Conservation (phyloP, 2,888 invertebrate genomes). For the Himalopsyche kuldschensis region DNA sequence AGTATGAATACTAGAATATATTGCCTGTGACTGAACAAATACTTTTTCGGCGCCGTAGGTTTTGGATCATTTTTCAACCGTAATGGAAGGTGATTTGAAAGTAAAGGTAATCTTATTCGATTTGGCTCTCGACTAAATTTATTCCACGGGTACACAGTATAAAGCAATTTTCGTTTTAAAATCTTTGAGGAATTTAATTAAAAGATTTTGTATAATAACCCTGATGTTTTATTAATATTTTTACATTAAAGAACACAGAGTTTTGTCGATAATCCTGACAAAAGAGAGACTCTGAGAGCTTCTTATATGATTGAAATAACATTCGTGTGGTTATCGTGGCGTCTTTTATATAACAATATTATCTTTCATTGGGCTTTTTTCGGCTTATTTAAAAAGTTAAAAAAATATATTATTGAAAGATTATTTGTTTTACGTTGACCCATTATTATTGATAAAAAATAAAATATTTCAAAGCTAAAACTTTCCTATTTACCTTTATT, state of each 20-base stretch:
- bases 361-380: too few relatives aligned
- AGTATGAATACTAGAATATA: too few relatives aligned
- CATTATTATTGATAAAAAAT: too few relatives aligned
- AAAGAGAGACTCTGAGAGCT: not conserved
- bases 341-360: not conserved
- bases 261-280: not conserved
- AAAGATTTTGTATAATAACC: not conserved
- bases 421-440: too few relatives aligned
- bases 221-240: not conserved
- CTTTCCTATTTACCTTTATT: too few relatives aligned
- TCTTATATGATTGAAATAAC: not conserved
- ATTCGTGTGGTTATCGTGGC: not conserved
- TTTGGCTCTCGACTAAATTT: not conserved
- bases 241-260: not conserved
- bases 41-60: not conserved
- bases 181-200: not conserved
- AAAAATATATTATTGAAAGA: too few relatives aligned
- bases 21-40: not conserved
- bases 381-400: too few relatives aligned
- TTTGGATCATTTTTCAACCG: conserved; percentile 2
- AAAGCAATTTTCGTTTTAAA: not conserved
- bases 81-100: conserved; percentile 9
- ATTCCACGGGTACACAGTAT: not conserved
- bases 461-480: too few relatives aligned
- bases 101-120: not conserved